phyloP scores from a whole-genome alignment of 1,140 invertebrate genomes.

The Palaemon carinicauda region DNA sequence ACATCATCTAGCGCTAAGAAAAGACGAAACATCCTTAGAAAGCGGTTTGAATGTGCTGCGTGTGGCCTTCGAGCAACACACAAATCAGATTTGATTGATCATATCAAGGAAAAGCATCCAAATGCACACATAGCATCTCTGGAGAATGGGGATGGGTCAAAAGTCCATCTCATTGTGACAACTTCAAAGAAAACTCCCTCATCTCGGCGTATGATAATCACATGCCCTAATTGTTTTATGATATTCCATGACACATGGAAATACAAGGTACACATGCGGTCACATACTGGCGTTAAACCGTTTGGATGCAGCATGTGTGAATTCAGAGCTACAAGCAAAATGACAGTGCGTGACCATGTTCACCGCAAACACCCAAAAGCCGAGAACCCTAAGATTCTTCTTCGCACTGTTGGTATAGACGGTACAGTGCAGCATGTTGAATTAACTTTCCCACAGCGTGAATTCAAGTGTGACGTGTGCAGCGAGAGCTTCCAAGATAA shows the following conservation, averaged over 20 bases:
- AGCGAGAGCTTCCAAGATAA: constrained; percentile 47
- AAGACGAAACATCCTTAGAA: constrained; percentile 52
- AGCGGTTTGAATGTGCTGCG: constrained; percentile 58
- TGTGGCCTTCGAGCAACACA: constrained; percentile 58
- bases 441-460: constrained; percentile 46
- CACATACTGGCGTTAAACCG: constrained; percentile 65
- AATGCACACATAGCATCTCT: constrained; percentile 59
- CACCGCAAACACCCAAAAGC: constrained; percentile 54
- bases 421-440: constrained; percentile 54
- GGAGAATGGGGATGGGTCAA: constrained; percentile 56
- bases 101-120: constrained; percentile 57
- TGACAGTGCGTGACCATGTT: constrained; percentile 65
- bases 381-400: constrained; percentile 49
- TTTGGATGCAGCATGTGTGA: constrained; percentile 62
- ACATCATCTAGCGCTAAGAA: constrained; percentile 29
- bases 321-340: constrained; percentile 64
- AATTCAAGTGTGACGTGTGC: constrained; percentile 57
- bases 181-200: constrained; percentile 47
- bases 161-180: constrained; percentile 58
- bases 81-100: constrained; percentile 55
- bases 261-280: constrained; percentile 64
- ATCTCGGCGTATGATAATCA: constrained; percentile 47
- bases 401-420: constrained; percentile 54
- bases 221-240: constrained; percentile 55
- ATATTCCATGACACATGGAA: constrained; percentile 60